These are phyloP conservation scores for Drosophila funebris DNA, from an alignment of 1,140 invertebrate genomes.

Conservation along the genomic window DNA sequence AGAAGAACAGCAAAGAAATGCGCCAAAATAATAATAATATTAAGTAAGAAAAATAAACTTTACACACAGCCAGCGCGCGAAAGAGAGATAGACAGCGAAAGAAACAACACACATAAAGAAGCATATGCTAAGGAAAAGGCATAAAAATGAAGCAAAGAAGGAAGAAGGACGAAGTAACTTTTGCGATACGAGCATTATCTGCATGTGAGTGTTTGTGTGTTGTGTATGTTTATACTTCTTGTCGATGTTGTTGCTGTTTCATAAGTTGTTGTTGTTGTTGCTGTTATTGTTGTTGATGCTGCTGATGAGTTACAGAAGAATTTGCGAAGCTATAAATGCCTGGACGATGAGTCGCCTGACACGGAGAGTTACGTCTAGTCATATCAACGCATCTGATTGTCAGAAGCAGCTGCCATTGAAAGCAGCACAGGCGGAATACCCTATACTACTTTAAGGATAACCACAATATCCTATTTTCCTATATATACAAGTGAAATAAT, in stretches of 20 bases:
- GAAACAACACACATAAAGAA: constrained; percentile 61
- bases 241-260: not conserved
- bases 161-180: constrained; percentile 47
- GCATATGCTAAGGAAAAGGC: constrained; percentile 73
- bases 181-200: constrained; percentile 61
- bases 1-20: constrained; percentile 15
- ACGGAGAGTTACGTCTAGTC: constrained; percentile 1
- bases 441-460: too few species aligned
- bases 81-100: not conserved
- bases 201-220: constrained; percentile 25
- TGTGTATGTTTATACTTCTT: constrained; percentile 21
- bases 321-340: constrained; percentile 17
- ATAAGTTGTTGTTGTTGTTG: constrained; percentile 5
- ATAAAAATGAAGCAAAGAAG: constrained; percentile 67
- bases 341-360: constrained; percentile 1
- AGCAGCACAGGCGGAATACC: too few species aligned
- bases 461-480: too few species aligned
- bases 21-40: constrained; percentile 69
- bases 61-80: constrained; percentile 46
- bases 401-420: too few species aligned
- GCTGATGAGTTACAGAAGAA: constrained; percentile 21
- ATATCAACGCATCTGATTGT: not conserved
- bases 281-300: not conserved
- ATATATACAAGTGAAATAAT: too few species aligned
- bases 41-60: constrained; percentile 80